A percentile compares a stretch with the other conserved stretches of the same genome.
Conservation (phyloP, 2,888 invertebrate genomes). For the Himalopsyche japonica region DNA sequence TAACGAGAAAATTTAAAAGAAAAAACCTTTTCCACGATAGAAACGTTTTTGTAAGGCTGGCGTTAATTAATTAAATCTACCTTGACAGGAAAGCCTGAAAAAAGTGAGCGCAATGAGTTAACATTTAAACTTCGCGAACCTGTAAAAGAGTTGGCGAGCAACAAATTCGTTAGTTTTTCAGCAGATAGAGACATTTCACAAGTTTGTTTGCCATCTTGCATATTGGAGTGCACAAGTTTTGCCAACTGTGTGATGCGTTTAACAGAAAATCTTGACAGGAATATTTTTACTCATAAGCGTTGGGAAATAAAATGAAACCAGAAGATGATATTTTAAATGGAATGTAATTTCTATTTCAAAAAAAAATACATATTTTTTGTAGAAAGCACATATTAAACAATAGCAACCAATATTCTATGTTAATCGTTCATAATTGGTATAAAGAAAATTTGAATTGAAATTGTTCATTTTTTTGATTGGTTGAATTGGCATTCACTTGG, state of each 20-base stretch:
- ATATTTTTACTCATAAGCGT: too few relatives aligned
- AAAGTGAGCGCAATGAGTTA: not conserved
- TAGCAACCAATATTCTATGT: too few relatives aligned
- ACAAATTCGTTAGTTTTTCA: not conserved
- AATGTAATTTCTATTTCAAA: too few relatives aligned
- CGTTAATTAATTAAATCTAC: not conserved
- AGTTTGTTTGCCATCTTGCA: not conserved
- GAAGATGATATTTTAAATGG: too few relatives aligned
- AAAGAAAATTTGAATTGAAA: too few relatives aligned
- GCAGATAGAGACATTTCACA: not conserved
- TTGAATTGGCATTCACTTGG: too few relatives aligned
- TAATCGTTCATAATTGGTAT: too few relatives aligned
- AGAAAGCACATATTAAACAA: too few relatives aligned
- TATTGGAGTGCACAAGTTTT: not conserved
- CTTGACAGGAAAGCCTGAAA: not conserved
- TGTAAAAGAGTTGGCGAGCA: not conserved
- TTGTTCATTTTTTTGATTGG: too few relatives aligned
- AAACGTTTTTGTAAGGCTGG: not conserved
- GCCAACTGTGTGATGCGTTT: not conserved
- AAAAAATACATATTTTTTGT: too few relatives aligned
- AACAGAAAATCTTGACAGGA: not conserved
- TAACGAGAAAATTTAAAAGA: not conserved
- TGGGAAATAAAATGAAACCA: too few relatives aligned
- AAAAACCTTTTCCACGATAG: not conserved
- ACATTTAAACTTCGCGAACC: not conserved